phyloP scores from a whole-genome alignment of 1,140 invertebrate species.

The Ips nitidus region DNA sequence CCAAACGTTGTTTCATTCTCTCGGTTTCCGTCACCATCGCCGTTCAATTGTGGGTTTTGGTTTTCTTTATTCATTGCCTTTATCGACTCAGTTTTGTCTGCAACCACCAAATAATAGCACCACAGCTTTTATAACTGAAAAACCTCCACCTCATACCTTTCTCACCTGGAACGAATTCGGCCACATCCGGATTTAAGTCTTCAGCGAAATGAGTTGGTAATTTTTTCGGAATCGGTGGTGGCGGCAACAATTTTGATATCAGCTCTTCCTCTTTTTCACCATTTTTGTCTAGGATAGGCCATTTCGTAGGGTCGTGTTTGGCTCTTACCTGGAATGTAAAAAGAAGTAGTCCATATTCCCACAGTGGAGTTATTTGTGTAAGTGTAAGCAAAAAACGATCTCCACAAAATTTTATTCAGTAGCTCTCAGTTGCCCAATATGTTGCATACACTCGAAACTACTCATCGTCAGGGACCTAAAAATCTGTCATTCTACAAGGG shows the following conservation, averaged over 20 bases:
- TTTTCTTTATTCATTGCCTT: slow-evolving; percentile 29
- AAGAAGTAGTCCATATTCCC: not conserved
- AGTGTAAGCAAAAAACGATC: not conserved
- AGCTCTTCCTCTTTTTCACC: slow-evolving; percentile 56
- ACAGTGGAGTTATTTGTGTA: not conserved
- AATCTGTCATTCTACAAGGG: no score
- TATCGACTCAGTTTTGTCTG: not conserved
- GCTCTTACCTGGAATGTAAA: slow-evolving; percentile 69
- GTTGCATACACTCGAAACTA: no score
- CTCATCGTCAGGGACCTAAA: no score
- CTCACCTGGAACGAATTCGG: slow-evolving; percentile 74
- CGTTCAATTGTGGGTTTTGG: slow-evolving; percentile 29
- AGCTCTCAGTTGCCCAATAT: no score
- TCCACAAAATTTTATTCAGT: not conserved
- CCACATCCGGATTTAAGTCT: slow-evolving; percentile 78
- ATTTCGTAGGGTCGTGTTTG: slow-evolving; percentile 76
- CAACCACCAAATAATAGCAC: no score
- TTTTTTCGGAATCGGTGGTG: slow-evolving; percentile 64
- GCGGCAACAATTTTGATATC: slow-evolving; percentile 63
- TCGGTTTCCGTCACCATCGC: slow-evolving; percentile 9
- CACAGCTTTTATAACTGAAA: no score
- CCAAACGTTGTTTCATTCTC: slow-evolving; percentile 18
- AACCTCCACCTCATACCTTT: slow-evolving; percentile 13
- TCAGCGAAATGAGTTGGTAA: slow-evolving; percentile 39
- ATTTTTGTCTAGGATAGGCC: slow-evolving; percentile 74